These are phyloP conservation scores for Dione juno DNA, from an alignment of 2,888 invertebrate species.

Conservation along the genomic window DNA sequence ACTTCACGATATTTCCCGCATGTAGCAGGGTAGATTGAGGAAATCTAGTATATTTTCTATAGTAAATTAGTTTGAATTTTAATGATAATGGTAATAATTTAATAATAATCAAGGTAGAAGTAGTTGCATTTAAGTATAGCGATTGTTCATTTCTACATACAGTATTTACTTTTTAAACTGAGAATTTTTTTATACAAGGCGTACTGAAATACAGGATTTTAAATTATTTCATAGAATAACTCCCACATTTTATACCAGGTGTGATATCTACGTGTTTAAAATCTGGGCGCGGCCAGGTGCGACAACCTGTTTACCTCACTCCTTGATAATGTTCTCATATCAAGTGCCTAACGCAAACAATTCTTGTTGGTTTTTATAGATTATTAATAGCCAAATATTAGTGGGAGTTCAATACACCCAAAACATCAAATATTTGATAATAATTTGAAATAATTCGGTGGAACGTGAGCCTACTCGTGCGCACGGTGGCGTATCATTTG, in stretches of 20 bases:
- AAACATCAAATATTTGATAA: constrained; percentile 63
- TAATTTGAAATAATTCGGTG: constrained; percentile 42
- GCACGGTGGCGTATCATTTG: constrained; percentile 22
- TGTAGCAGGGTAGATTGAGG: too few species aligned
- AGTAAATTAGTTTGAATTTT: not conserved
- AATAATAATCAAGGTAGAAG: too few species aligned
- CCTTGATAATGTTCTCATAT: constrained; percentile 66
- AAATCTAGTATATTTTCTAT: too few species aligned
- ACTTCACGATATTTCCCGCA: too few species aligned
- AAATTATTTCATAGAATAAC: not conserved
- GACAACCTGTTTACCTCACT: constrained; percentile 70
- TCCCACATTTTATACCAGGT: constrained; percentile 32
- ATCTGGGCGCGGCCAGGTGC: constrained; percentile 45
- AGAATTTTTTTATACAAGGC: not conserved
- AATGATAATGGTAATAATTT: not conserved
- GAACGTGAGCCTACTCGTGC: constrained; percentile 24
- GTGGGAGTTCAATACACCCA: constrained; percentile 68
- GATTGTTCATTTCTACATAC: not conserved
- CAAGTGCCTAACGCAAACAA: constrained; percentile 75
- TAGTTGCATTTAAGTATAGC: not conserved
- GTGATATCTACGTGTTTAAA: constrained; percentile 32
- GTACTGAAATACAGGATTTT: not conserved
- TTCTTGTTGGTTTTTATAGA: constrained; percentile 76
- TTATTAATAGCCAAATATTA: constrained; percentile 61
- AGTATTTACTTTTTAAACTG: not conserved